These are phyloP conservation scores for Cirrhinus molitorella DNA, from an alignment of 2,797 vertebrate genomes.

Conservation along the genomic window DNA sequence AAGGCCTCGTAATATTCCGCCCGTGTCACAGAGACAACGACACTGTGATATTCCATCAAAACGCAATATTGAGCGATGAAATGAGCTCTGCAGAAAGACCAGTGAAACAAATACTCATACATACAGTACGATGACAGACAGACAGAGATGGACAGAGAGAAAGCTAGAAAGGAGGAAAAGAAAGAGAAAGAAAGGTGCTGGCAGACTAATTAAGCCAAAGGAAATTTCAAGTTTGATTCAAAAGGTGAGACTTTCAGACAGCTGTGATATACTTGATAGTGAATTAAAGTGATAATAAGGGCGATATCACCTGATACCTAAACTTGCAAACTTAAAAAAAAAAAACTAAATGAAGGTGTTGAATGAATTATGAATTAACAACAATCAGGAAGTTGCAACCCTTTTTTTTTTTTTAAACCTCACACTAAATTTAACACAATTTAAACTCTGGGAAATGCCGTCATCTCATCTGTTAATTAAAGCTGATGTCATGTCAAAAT, in stretches of 20 bases:
- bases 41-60: conserved; percentile 53
- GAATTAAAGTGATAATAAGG: conserved; percentile 15
- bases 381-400: conserved; percentile 2
- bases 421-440: conserved; percentile 8
- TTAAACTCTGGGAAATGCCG: not conserved
- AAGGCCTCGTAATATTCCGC: conserved; percentile 50
- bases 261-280: not conserved
- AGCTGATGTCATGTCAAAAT: not conserved
- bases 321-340: not conserved
- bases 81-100: conserved; percentile 28
- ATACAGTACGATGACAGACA: conserved; percentile 3
- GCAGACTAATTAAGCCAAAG: conserved; percentile 28
- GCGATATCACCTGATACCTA: not conserved
- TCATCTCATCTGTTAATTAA: not conserved
- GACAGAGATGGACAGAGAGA: not conserved
- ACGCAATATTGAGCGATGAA: conserved; percentile 49
- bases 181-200: conserved; percentile 19
- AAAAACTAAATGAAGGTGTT: not conserved
- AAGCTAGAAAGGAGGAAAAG: not conserved
- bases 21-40: conserved; percentile 48
- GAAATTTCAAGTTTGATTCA: conserved; percentile 7
- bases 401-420: not conserved
- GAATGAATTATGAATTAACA: conserved; percentile 27
- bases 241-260: conserved; percentile 37
- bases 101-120: conserved; percentile 33